phyloP scores from a whole-genome alignment of 2,113 vertebrate genomes.

The Herpailurus yagouaroundi region DNA sequence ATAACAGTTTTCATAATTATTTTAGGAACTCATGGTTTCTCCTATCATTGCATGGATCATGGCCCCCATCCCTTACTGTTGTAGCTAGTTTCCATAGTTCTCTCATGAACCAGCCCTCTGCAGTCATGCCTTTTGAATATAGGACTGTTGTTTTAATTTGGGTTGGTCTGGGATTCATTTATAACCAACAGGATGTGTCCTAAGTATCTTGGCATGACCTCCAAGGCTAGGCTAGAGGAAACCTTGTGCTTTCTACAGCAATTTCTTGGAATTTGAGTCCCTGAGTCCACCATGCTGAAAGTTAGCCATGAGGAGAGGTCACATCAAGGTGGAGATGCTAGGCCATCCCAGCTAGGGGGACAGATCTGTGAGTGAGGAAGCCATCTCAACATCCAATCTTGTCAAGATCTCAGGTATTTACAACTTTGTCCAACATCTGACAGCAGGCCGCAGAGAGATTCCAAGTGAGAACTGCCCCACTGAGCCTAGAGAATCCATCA shows the following conservation, averaged over 20 bases:
- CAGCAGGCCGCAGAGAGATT: neutral
- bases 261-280: neutral
- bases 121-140: neutral
- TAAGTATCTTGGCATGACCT: too few species aligned
- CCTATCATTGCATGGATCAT: too few species aligned
- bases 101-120: neutral
- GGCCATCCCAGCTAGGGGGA: neutral
- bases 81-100: neutral
- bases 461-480: neutral
- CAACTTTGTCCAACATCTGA: neutral
- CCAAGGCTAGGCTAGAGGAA: too few species aligned
- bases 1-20: neutral
- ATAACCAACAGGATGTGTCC: neutral
- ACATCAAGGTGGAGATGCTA: neutral
- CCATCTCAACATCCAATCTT: neutral
- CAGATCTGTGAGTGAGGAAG: neutral
- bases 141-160: neutral
- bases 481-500: neutral
- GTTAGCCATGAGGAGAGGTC: neutral
- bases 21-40: neutral
- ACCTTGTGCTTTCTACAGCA: neutral
- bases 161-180: neutral
- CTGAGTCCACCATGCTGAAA: neutral
- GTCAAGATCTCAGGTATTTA: neutral
- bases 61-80: neutral